Evolutionary conservation across 2,797 vertebrate species (phyloP), one percentile per base, ranked within the genome.

Genomic region (Melanotaenia maccullochi): DNA sequence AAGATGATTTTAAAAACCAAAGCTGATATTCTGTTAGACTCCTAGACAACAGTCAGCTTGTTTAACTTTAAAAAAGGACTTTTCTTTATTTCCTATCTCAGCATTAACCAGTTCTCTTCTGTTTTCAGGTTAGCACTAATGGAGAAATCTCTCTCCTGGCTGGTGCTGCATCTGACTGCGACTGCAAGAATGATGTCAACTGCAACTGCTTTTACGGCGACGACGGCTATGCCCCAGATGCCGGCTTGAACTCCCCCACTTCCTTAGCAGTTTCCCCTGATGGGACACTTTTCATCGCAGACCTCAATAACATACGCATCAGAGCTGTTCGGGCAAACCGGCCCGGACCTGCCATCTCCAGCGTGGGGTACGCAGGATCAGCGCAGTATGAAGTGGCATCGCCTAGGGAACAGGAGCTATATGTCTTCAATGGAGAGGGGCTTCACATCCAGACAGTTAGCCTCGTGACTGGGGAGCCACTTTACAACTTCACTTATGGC

Each of bases 171-270:
- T 98, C 97, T 0, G 98, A 99, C 92, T 99, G 98, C 0, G 97
- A 99, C 96, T 99, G 98, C 93, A 99, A 99, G 91, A 99, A 99
- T 47, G 98, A 99, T 13, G 97, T 99, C 90, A 99, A 97, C 89
- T 99, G 98, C 93, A 97, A 97, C 94, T 99, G 98, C 91, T 99
- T 98, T 91, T 93, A 97, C 20, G 98, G 98, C 1, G 98, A 99
- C 5, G 98, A 99, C 0, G 98, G 97, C 83, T 99, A 99, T n/a
- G 97, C 98, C 42, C 97, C 97, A 0, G 98, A 99, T 0, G 97
- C 98, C 66, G 96, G 96, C 88, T 92, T 99, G 86, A 99, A 99
- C 90, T 96, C 97, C 13, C 98, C 98, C 0, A 96, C 97, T 4
- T 99, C 98, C 61, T 86, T 99, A 88, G 97, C 98, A 0, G 97